These are phyloP conservation scores for Phaenicophaeus curvirostris DNA, from an alignment of 2,797 vertebrate genomes.

Conservation along the genomic window DNA sequence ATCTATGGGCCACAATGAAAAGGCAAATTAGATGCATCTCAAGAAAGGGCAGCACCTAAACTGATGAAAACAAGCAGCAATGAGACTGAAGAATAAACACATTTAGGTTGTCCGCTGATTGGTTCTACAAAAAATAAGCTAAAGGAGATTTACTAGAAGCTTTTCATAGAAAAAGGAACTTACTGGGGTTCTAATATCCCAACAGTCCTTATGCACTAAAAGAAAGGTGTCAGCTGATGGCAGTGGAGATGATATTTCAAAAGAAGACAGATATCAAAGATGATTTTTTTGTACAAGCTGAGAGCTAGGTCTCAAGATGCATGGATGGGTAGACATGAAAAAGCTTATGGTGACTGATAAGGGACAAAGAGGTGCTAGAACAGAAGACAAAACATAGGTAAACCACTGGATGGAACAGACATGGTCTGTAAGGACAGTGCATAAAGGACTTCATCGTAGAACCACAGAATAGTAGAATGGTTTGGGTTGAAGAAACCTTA, in stretches of 20 bases:
- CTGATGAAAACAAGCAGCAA: background rate
- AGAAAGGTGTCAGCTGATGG: background rate
- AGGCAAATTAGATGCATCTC: background rate
- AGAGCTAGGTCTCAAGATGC: background rate
- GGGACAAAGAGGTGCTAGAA: background rate
- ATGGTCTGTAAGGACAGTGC: background rate
- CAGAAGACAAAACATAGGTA: background rate
- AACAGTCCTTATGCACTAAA: background rate
- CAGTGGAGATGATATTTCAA: background rate
- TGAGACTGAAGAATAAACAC: background rate
- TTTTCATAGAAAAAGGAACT: background rate
- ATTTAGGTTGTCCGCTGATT: background rate
- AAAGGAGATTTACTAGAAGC: background rate
- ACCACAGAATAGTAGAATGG: background rate
- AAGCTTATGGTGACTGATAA: background rate
- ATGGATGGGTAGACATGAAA: background rate
- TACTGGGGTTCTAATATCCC: background rate
- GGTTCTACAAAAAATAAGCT: background rate
- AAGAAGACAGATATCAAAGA: background rate
- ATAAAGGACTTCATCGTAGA: rapidly evolving
- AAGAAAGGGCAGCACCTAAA: background rate
- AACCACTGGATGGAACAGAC: background rate
- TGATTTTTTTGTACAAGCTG: background rate
- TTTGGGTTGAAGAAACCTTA: too few relatives aligned
- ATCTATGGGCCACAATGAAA: background rate